Evolutionary conservation across 2,888 invertebrate genomes (phyloP).

Genomic region (Lathronympha strigana): DNA sequence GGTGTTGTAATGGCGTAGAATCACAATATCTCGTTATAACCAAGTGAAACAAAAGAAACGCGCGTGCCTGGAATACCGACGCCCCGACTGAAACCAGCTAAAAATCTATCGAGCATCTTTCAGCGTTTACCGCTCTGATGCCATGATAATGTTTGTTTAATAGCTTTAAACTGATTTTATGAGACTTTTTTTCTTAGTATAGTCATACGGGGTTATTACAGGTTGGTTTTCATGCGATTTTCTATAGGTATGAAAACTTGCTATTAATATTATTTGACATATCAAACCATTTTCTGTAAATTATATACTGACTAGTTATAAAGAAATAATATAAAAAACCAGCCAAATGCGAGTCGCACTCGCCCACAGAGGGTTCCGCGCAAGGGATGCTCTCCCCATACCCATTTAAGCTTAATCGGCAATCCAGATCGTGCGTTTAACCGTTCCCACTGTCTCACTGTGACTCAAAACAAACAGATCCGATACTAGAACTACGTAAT

Average conservation of each 20-base stretch:
- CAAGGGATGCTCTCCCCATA: too few species aligned
- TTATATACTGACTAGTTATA: too few species aligned
- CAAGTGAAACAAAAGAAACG: conserved; percentile 78
- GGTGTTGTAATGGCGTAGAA: conserved; percentile 77
- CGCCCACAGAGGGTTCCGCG: too few species aligned
- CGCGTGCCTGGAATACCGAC: conserved; percentile 70
- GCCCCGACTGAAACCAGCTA: conserved; percentile 44
- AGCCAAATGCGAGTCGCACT: too few species aligned
- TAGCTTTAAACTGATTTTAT: neutral
- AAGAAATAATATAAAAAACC: too few species aligned
- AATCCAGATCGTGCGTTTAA: too few species aligned
- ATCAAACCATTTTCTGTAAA: too few species aligned
- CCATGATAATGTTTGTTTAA: conserved; percentile 16
- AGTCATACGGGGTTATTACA: neutral
- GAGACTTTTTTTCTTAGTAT: neutral
- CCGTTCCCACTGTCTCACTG: too few species aligned
- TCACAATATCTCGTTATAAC: conserved; percentile 83
- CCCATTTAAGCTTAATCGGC: too few species aligned
- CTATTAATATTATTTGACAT: neutral
- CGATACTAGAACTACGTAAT: too few species aligned
- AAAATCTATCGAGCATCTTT: conserved; percentile 46
- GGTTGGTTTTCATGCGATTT: neutral
- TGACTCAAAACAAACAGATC: too few species aligned
- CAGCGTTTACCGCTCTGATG: conserved; percentile 30
- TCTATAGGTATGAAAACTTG: neutral